phyloP scores from a whole-genome alignment of 2,797 vertebrate species.

The Siniperca obscura region DNA sequence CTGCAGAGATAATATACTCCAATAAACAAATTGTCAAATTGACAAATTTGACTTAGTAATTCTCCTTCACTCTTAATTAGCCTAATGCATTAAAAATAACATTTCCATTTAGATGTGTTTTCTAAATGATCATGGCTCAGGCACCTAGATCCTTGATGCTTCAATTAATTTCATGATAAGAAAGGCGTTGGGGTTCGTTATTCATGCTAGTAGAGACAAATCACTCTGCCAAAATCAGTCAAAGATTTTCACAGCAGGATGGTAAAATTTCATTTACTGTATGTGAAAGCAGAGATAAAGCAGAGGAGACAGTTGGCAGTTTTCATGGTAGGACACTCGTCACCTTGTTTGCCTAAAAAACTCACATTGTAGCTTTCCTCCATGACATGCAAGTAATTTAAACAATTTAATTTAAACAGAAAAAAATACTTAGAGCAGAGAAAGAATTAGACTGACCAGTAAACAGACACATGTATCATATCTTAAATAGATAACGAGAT shows the following conservation, averaged over 20 bases:
- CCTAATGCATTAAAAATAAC: slow-evolving; percentile 45
- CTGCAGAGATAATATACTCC: slow-evolving; percentile 24
- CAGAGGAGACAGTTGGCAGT: slow-evolving; percentile 1
- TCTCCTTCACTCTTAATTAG: slow-evolving; percentile 55
- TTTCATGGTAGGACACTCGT: slow-evolving; percentile 14
- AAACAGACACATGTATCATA: not conserved
- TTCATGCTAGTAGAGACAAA: slow-evolving; percentile 32
- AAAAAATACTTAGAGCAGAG: not conserved
- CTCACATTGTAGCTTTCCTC: not conserved
- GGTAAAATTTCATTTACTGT: slow-evolving; percentile 5
- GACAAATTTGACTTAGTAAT: slow-evolving; percentile 56
- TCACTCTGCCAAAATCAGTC: slow-evolving; percentile 3
- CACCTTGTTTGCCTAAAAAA: not conserved
- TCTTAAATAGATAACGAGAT: not conserved
- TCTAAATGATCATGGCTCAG: slow-evolving; percentile 56
- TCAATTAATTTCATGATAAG: slow-evolving; percentile 39
- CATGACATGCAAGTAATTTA: slow-evolving; percentile 7
- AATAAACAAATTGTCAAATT: slow-evolving; percentile 49
- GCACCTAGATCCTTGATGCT: slow-evolving; percentile 34
- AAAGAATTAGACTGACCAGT: not conserved
- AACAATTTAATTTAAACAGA: slow-evolving; percentile 12
- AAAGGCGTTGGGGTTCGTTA: slow-evolving; percentile 28
- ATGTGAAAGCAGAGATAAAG: slow-evolving; percentile 17
- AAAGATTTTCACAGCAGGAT: slow-evolving; percentile 3
- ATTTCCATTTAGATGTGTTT: slow-evolving; percentile 36